Evolutionary conservation across 2,888 invertebrate genomes (phyloP).

Genomic region (Taphrorychus bicolor): DNA sequence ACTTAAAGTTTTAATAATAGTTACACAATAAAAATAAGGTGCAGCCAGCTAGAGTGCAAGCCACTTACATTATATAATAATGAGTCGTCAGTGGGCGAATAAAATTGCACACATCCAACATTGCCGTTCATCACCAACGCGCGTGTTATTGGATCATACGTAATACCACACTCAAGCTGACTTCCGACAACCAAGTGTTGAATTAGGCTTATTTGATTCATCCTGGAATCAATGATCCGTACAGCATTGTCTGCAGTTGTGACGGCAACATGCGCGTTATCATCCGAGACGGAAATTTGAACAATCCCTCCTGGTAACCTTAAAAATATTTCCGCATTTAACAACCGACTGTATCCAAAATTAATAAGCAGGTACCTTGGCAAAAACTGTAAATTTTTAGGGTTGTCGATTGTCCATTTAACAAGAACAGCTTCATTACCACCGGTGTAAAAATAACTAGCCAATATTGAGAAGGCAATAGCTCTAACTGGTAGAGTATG

Average conservation of each 20-base stretch:
- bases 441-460: slow-evolving; percentile 75
- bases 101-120: slow-evolving; percentile 79
- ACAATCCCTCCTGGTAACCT: slow-evolving; percentile 69
- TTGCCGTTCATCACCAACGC: slow-evolving; percentile 75
- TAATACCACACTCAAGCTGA: slow-evolving; percentile 66
- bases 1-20: no score
- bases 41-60: no score
- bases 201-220: slow-evolving; percentile 62
- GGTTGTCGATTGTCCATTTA: slow-evolving; percentile 70
- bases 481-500: slow-evolving; percentile 75
- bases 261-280: slow-evolving; percentile 70
- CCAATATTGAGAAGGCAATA: slow-evolving; percentile 69
- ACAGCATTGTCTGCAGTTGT: slow-evolving; percentile 75
- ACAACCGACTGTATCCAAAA: not conserved
- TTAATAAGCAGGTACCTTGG: slow-evolving; percentile 62
- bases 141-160: slow-evolving; percentile 69
- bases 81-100: slow-evolving; percentile 68
- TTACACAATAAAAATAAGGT: no score
- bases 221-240: slow-evolving; percentile 64
- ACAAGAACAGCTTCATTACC: slow-evolving; percentile 78
- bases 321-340: slow-evolving; percentile 11
- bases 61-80: slow-evolving; percentile 75
- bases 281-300: slow-evolving; percentile 67
- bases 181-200: slow-evolving; percentile 72
- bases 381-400: slow-evolving; percentile 64